A percentile compares a stretch with the other conserved stretches of the same genome.
phyloP scores from a whole-genome alignment of 2,113 vertebrate genomes.

The Abramis brama region DNA sequence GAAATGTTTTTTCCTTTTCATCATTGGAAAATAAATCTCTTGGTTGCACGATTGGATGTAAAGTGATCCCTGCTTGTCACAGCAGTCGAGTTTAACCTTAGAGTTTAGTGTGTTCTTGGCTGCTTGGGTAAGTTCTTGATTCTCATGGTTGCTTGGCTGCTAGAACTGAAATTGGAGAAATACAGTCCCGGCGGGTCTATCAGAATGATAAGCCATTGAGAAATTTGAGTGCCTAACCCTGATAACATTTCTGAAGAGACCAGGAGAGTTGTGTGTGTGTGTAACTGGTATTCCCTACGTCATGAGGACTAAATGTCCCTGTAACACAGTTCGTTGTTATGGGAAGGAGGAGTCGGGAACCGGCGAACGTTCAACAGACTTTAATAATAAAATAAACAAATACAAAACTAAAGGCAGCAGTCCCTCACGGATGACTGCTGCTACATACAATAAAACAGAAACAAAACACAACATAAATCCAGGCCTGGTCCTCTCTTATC shows the following conservation, averaged over 20 bases:
- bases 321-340: too few species aligned
- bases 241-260: background rate
- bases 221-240: background rate
- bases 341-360: too few species aligned
- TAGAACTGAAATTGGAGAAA: slow-evolving; percentile 37
- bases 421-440: too few species aligned
- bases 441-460: too few species aligned
- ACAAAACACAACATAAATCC: too few species aligned
- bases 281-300: too few species aligned
- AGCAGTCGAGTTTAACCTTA: background rate
- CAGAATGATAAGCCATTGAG: slow-evolving; percentile 33
- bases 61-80: slow-evolving; percentile 33
- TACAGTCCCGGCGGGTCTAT: background rate
- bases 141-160: slow-evolving; percentile 27
- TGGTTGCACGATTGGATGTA: background rate
- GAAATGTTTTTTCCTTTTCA: slow-evolving; percentile 5
- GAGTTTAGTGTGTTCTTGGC: slow-evolving; percentile 28
- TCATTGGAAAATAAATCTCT: slow-evolving; percentile 30
- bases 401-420: too few species aligned
- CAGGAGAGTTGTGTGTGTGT: background rate
- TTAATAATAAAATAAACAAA: too few species aligned
- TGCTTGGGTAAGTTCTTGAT: background rate
- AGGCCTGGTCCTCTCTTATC: too few species aligned
- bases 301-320: too few species aligned
- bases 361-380: too few species aligned